These are phyloP conservation scores for Drosophila colorata DNA, from an alignment of 2,888 invertebrate genomes.

Conservation along the genomic window DNA sequence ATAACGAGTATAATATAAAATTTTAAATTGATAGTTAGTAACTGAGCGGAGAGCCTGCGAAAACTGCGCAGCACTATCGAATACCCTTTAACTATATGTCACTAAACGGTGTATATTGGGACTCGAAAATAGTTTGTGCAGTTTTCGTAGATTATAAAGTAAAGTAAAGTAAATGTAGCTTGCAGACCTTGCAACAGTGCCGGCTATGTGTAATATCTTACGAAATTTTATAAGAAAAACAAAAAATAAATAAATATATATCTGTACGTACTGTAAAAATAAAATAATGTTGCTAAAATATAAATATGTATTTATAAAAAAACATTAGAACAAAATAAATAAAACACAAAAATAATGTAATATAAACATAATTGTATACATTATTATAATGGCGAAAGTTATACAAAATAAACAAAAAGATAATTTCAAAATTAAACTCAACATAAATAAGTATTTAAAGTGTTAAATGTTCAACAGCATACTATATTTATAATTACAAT, in stretches of 20 bases:
- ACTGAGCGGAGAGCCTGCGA: constrained; percentile 18
- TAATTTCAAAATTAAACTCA: constrained; percentile 48
- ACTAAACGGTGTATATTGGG: too few species aligned
- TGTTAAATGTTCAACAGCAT: constrained; percentile 77
- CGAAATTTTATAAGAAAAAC: constrained; percentile 50
- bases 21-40: constrained; percentile 20
- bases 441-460: constrained; percentile 63
- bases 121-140: constrained; percentile 2
- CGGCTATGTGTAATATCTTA: constrained; percentile 80
- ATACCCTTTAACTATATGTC: constrained; percentile 14
- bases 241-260: constrained; percentile 20
- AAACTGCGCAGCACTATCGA: constrained; percentile 13
- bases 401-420: constrained; percentile 26
- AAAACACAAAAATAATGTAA: constrained; percentile 41
- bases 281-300: constrained; percentile 40
- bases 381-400: constrained; percentile 23
- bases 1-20: constrained; percentile 19
- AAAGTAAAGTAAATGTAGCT: constrained; percentile 29
- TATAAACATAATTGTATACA: constrained; percentile 18
- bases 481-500: constrained; percentile 61
- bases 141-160: constrained; percentile 10
- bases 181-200: constrained; percentile 62
- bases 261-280: constrained; percentile 60
- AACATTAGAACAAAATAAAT: background rate
- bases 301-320: constrained; percentile 43